Evolutionary conservation across 2,113 vertebrate genomes (phyloP).

Genomic region (Rana temporaria): DNA sequence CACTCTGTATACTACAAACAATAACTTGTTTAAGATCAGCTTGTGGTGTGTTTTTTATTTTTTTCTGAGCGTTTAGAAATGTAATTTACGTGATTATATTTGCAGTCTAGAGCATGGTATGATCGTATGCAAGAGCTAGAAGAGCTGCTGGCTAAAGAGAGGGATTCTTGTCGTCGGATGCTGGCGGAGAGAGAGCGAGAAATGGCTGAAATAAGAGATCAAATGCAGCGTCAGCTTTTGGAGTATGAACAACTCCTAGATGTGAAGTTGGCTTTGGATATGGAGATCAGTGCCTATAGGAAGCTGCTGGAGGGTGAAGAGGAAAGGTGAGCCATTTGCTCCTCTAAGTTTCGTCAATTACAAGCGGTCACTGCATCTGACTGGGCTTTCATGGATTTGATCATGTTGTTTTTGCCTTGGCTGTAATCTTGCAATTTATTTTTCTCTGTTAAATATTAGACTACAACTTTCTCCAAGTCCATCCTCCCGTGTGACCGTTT

Average conservation of each 20-base stretch:
- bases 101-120: slow-evolving; percentile 81
- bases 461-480: slow-evolving; percentile 85
- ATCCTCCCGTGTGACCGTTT: slow-evolving; percentile 84
- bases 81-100: neutral
- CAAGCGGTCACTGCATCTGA: too few species aligned
- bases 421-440: neutral
- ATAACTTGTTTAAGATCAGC: too few species aligned
- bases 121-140: slow-evolving; percentile 84
- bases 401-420: too few species aligned
- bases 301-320: slow-evolving; percentile 92
- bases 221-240: slow-evolving; percentile 84
- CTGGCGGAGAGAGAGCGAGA: slow-evolving; percentile 82
- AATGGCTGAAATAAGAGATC: slow-evolving; percentile 75
- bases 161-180: slow-evolving; percentile 71
- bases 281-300: slow-evolving; percentile 91
- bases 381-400: too few species aligned
- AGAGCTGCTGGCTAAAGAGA: slow-evolving; percentile 77
- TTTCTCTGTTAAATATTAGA: slow-evolving; percentile 61
- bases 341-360: neutral
- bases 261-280: slow-evolving; percentile 89
- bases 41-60: too few species aligned
- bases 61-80: too few species aligned
- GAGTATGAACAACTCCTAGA: slow-evolving; percentile 89
- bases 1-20: too few species aligned
- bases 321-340: slow-evolving; percentile 77